Evolutionary conservation across 2,797 vertebrate species (phyloP).

Genomic region (Toxotes lorentzi): DNA sequence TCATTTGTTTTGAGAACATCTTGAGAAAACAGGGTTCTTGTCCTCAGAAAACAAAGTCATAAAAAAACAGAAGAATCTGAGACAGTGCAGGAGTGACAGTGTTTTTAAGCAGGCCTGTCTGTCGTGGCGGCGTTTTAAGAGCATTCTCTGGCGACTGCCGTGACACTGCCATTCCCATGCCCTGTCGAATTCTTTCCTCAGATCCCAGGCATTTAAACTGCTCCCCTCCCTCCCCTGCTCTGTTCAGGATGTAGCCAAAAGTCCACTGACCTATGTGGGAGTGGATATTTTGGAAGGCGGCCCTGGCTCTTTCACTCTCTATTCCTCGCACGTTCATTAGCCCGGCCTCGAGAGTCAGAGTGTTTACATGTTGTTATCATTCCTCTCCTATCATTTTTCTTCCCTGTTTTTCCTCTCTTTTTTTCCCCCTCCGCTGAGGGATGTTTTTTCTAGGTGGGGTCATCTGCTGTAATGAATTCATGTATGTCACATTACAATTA

Average conservation of each 20-base stretch:
- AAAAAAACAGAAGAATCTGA: slow-evolving; percentile 66
- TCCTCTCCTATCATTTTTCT: slow-evolving; percentile 78
- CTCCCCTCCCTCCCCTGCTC: slow-evolving; percentile 87
- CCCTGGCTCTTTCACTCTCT: slow-evolving; percentile 80
- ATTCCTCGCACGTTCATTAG: slow-evolving; percentile 90
- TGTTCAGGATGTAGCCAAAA: slow-evolving; percentile 94
- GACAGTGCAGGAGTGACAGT: slow-evolving; percentile 70
- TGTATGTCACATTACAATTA: slow-evolving; percentile 60
- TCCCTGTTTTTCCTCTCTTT: slow-evolving; percentile 66
- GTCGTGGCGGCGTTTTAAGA: slow-evolving; percentile 90
- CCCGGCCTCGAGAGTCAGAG: slow-evolving; percentile 84
- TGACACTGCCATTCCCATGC: slow-evolving; percentile 96
- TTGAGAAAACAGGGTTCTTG: slow-evolving; percentile 69
- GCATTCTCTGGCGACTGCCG: slow-evolving; percentile 91
- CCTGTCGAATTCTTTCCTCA: slow-evolving; percentile 92
- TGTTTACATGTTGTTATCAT: slow-evolving; percentile 84
- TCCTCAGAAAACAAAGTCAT: slow-evolving; percentile 72
- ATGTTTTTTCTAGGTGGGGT: slow-evolving; percentile 69
- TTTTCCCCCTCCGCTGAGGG: slow-evolving; percentile 39
- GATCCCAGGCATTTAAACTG: slow-evolving; percentile 88
- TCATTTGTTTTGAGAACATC: slow-evolving; percentile 74
- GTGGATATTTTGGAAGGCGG: slow-evolving; percentile 88
- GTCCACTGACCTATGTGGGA: slow-evolving; percentile 94
- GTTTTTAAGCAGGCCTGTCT: slow-evolving; percentile 66
- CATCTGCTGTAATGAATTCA: slow-evolving; percentile 72